Conservation (phyloP, 2,888 invertebrate genomes). For the Agonum fuliginosum region DNA sequence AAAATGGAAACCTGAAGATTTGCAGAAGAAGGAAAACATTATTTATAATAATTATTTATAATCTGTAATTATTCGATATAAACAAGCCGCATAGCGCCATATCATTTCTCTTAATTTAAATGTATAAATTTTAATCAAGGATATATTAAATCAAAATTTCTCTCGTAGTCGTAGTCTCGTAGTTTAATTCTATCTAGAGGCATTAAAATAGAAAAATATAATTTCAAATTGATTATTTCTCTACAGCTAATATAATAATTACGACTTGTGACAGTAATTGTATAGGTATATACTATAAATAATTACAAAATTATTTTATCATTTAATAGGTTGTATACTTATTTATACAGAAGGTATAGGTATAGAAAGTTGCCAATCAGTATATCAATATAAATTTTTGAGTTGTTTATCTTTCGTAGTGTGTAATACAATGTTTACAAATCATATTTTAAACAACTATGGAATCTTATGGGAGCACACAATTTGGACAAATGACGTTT, state of each 20-base stretch:
- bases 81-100: slow-evolving; percentile 1
- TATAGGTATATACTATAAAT: too few species aligned
- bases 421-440: too few species aligned
- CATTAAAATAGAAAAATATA: neutral
- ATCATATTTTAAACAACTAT: too few species aligned
- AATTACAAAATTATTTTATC: too few species aligned
- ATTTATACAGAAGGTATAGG: neutral
- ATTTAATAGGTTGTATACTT: neutral
- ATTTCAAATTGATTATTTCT: neutral
- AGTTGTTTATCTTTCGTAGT: too few species aligned
- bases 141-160: slow-evolving; percentile 35
- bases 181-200: slow-evolving; percentile 12
- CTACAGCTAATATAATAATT: neutral
- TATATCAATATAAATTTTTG: too few species aligned
- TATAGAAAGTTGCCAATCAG: slow-evolving; percentile 1
- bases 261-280: neutral
- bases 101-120: slow-evolving; percentile 37
- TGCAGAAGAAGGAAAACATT: neutral
- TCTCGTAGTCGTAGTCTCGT: too few species aligned
- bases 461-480: too few species aligned
- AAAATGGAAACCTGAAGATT: neutral
- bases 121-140: slow-evolving; percentile 18
- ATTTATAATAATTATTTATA: neutral
- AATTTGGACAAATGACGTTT: too few species aligned
- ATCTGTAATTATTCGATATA: slow-evolving; percentile 24